Evolutionary conservation across 2,113 vertebrate species (phyloP), one percentile per base, ranked within the genome.

Genomic region (Etheostoma spectabile): DNA sequence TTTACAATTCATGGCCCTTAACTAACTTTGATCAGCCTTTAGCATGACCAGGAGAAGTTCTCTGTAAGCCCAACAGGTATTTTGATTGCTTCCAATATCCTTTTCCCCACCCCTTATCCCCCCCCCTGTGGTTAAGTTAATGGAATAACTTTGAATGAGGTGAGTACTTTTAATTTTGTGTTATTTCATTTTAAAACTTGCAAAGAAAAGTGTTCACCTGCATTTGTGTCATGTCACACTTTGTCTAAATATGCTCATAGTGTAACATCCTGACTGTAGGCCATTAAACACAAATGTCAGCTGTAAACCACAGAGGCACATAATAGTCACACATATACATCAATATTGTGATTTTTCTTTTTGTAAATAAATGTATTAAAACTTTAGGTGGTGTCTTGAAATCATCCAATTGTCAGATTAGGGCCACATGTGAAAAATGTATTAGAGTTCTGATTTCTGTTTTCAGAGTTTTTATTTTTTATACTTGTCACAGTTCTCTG

Each of bases 191-290:
- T n/a, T 0, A n/a, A 60, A 27, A 68, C 5, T 49, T 33, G n/a
- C n/a, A n/a, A n/a, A n/a, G n/a, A n/a, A n/a, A 13, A 13, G 13
- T n/a, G 2, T 12, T 38, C 15, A 22, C 2, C 42, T 24, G 19
- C 8, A 49, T 52, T 52, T 45, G 6, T 53, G 35, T 64, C 33
- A 63, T 70, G 65, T 70, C 53, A 62, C 22, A 79, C 13, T 48
- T 30, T 8, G 46, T n/a, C 16, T 68, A 5, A n/a, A 33, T 5
- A 16, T 15, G 7, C 52, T 57, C 62, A 45, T 46, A 45, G 27
- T 1, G 0, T 42, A 15, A 42, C 16, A 10, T n/a, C 12, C 21
- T 24, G 16, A 8, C 64, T 16, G 3, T 48, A 45, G n/a, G 51
- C 22, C 21, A 42, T 42, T 42, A 38, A 38, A 38, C 2, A 1